Evolutionary conservation across 2,113 vertebrate species (phyloP), one percentile per base, ranked within the genome.

Genomic region (Chiloscyllium plagiosum): DNA sequence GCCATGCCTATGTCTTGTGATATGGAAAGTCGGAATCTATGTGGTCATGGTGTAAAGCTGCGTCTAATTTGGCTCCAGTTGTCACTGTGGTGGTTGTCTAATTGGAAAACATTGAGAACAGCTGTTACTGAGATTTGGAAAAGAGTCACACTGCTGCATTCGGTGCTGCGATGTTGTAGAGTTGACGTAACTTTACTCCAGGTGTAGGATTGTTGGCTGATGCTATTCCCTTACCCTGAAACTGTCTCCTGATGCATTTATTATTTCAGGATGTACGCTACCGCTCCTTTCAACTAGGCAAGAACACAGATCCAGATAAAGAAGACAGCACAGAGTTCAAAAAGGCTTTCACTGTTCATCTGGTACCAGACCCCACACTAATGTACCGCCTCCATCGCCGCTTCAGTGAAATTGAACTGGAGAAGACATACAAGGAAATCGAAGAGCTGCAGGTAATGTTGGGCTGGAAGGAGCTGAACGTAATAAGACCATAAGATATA

Each of bases 361-460:
- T 99, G 0, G 98, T 99, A n/a, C 98, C 98, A 0, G 99, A 99
- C 7, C 96, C 98, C 0, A 97, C 97, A 4, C 97, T 99, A 96
- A 99, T 99, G 99, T 99, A 99, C 96, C 98, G 98, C 24, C 98
- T 99, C 2, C 99, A 99, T 96, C 99, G 98, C 72, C 98, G 97
- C 96, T 99, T 99, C 98, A 99, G 98, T 96, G 98, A 98, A 96
- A 98, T 99, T 66, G 98, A 99, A 97, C 96, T 99, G 97, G 98
- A 98, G 47, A 97, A 96, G 97, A 98, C 98, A 0, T 99, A 99
- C 96, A 97, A 96, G n/a, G 98, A 99, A 96, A 99, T 99, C 70
- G 97, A 98, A n/a, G 98, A 98, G 95, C 98, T 99, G 42, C 99
- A 99, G 99, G 99, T 99, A 96, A 93, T 3, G 33, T 93, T 37